A percentile compares a stretch with the other conserved stretches of the same genome.
Conservation (phyloP, 2,888 invertebrate species). For the Agonum fuliginosum region DNA sequence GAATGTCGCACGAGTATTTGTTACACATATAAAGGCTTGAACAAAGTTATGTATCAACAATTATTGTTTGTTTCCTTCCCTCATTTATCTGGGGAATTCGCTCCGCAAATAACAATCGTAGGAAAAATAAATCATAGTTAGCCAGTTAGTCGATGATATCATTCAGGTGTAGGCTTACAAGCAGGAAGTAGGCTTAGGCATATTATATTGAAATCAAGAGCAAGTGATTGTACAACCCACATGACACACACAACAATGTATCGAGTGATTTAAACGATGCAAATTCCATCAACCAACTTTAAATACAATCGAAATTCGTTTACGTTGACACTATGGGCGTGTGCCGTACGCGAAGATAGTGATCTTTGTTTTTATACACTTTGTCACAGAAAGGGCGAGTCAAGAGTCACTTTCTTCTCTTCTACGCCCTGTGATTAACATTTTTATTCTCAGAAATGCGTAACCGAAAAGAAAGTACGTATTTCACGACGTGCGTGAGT, state of each 20-base stretch:
- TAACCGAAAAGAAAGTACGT: conserved; percentile 46
- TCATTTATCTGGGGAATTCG: conserved; percentile 19
- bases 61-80: neutral
- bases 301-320: conserved; percentile 57
- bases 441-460: conserved; percentile 8
- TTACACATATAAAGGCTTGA: neutral
- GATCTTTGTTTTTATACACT: conserved; percentile 44
- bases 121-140: conserved; percentile 40
- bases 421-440: conserved; percentile 44
- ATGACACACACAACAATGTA: conserved; percentile 48
- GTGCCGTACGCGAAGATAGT: conserved; percentile 45
- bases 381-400: conserved; percentile 54
- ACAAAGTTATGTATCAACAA: neutral
- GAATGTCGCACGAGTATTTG: neutral
- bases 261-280: conserved; percentile 54
- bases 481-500: conserved; percentile 26
- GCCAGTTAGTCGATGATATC: conserved; percentile 48
- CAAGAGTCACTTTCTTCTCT: too few species aligned
- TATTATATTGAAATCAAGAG: conserved; percentile 56
- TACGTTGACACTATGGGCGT: conserved; percentile 50
- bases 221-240: conserved; percentile 57
- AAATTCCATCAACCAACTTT: conserved; percentile 49
- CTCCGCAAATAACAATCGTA: conserved; percentile 4
- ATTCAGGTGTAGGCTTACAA: conserved; percentile 51
- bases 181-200: conserved; percentile 50